Conservation (phyloP, 2,888 invertebrate species). For the Hipparchia semele region DNA sequence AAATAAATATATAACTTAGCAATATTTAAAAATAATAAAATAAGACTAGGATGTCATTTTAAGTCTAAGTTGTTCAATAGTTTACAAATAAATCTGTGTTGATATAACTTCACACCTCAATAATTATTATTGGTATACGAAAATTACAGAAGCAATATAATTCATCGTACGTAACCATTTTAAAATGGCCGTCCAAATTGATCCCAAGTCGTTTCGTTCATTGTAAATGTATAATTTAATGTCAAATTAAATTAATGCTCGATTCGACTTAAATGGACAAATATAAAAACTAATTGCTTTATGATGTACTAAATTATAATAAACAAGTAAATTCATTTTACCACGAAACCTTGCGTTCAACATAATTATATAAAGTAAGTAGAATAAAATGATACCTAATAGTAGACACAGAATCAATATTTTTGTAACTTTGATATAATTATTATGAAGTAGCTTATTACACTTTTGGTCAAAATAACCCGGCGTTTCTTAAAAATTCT, state of each 20-base stretch:
- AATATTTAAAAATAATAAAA: slow-evolving; percentile 22
- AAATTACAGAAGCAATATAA: slow-evolving; percentile 45
- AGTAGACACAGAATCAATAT: slow-evolving; percentile 3
- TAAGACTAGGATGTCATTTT: not conserved
- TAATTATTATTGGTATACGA: slow-evolving; percentile 17
- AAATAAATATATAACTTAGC: not conserved
- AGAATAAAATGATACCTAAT: not conserved
- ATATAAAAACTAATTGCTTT: not conserved
- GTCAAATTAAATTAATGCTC: slow-evolving; percentile 66
- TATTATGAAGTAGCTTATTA: not conserved
- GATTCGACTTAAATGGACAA: slow-evolving; percentile 47
- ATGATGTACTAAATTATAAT: not conserved
- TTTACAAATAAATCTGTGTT: not conserved
- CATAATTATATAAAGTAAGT: not conserved
- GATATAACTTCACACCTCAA: not conserved
- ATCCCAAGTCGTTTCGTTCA: slow-evolving; percentile 60
- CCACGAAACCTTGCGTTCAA: not conserved
- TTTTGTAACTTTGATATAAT: slow-evolving; percentile 19
- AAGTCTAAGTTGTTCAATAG: not conserved
- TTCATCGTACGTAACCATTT: slow-evolving; percentile 7
- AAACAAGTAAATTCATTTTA: not conserved
- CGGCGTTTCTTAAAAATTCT: not conserved
- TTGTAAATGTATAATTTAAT: slow-evolving; percentile 71
- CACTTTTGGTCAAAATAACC: slow-evolving; percentile 4
- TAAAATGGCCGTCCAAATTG: slow-evolving; percentile 31